These are phyloP conservation scores for Orthonychiurus folsomi DNA, from an alignment of 2,888 invertebrate species.

Conservation along the genomic window DNA sequence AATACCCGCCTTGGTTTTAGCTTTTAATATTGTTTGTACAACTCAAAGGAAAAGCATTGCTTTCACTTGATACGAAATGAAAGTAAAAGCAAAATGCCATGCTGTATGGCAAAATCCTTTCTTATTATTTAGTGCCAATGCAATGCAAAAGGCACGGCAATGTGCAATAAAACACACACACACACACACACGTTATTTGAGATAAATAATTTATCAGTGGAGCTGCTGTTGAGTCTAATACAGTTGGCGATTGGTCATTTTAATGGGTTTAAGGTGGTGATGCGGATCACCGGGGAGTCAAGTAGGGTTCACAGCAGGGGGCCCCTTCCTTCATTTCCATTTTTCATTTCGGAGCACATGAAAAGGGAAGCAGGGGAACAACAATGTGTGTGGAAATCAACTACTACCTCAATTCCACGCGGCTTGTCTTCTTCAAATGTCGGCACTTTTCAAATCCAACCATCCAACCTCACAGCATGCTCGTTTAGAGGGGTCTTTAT, in stretches of 20 bases:
- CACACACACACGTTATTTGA: too few species aligned
- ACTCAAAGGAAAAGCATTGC: too few species aligned
- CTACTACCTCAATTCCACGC: not conserved
- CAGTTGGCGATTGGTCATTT: slow-evolving; percentile 28
- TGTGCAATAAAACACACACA: too few species aligned
- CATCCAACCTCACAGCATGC: too few species aligned
- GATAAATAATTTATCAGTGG: not conserved
- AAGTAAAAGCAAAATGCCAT: not conserved
- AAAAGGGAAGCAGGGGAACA: not conserved
- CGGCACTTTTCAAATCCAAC: not conserved
- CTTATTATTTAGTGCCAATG: not conserved
- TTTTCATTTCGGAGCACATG: slow-evolving; percentile 25
- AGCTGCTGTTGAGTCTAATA: too few species aligned
- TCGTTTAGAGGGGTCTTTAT: too few species aligned
- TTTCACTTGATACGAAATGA: too few species aligned
- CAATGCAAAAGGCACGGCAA: too few species aligned
- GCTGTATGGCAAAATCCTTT: not conserved
- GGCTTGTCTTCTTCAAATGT: too few species aligned
- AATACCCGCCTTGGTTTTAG: too few species aligned
- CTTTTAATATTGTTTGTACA: too few species aligned
- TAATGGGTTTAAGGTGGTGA: slow-evolving; percentile 37
- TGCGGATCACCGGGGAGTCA: slow-evolving; percentile 37
- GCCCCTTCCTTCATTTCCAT: slow-evolving; percentile 27
- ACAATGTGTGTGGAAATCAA: not conserved
- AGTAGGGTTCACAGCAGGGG: slow-evolving; percentile 37